Percentiles rank a stretch among this genome's conserved stretches.
Conservation (phyloP, 1,140 invertebrate genomes). For the Pristionchus pacificus region DNA sequence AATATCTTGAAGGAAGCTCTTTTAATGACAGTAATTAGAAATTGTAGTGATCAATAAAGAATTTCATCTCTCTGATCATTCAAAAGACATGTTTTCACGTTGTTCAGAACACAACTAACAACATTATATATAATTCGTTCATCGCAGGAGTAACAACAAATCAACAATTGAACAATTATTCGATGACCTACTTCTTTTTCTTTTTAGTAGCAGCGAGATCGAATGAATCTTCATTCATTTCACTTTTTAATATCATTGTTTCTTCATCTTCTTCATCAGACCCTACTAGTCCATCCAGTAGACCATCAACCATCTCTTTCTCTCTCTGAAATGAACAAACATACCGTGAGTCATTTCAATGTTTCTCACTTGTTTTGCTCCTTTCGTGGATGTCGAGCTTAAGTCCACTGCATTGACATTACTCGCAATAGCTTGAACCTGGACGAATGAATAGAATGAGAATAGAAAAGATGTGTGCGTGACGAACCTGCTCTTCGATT, state of each 20-base stretch:
- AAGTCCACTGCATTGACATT: background rate
- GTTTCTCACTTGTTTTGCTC: background rate
- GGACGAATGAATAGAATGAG: background rate
- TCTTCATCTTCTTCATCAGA: no score
- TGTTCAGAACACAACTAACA: no score
- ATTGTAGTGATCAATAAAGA: no score
- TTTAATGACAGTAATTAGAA: no score
- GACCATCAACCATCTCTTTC: background rate
- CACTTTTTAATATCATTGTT: background rate
- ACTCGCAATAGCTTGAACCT: background rate
- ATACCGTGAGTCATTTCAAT: background rate
- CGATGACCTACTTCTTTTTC: background rate
- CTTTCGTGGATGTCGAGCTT: no score
- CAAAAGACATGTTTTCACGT: no score
- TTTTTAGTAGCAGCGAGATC: background rate
- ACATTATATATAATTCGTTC: no score
- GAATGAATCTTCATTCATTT: background rate
- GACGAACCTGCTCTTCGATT: background rate
- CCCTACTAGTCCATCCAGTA: background rate
- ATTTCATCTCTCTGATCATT: no score
- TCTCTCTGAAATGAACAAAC: background rate
- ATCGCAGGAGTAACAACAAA: no score
- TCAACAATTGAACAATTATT: background rate
- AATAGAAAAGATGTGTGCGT: background rate
- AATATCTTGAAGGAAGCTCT: no score